A percentile compares a stretch with the other conserved stretches of the same genome.
Evolutionary conservation across 2,113 vertebrate species (phyloP).

Genomic region (Sander vitreus): DNA sequence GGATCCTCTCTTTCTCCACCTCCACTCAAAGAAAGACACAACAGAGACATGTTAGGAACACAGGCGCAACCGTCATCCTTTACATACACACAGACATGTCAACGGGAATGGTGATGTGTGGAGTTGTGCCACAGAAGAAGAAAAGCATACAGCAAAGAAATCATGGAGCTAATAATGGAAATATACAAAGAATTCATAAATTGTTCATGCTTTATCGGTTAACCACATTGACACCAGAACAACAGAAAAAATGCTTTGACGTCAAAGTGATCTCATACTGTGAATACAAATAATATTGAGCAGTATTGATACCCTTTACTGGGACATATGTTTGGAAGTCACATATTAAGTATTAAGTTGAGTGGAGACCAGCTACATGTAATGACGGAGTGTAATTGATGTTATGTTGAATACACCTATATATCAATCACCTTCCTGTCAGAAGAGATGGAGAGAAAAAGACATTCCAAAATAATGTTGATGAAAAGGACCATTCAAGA

Average conservation of each 20-base stretch:
- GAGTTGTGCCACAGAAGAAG: constrained; percentile 10
- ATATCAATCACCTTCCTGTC: not conserved
- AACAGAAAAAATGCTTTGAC: not conserved
- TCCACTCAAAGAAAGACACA: constrained; percentile 60
- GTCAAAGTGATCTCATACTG: not conserved
- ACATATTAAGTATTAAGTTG: no score
- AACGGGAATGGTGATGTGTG: not conserved
- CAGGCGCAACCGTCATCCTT: not conserved
- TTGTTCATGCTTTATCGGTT: not conserved
- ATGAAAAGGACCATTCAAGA: no score
- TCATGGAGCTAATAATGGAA: constrained; percentile 15
- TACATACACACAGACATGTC: not conserved
- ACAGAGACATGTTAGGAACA: constrained; percentile 16
- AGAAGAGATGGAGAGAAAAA: no score
- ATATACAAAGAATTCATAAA: constrained; percentile 16
- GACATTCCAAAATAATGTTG: no score
- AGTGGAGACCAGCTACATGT: no score
- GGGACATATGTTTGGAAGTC: no score
- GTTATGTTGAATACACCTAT: not conserved
- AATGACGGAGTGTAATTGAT: not conserved
- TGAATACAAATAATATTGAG: no score
- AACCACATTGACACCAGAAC: not conserved
- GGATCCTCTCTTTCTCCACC: constrained; percentile 91
- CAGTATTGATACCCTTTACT: no score
- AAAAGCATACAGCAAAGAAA: constrained; percentile 34